These are phyloP conservation scores for Nanorana parkeri DNA, from an alignment of 2,113 vertebrate genomes.

Conservation along the genomic window DNA sequence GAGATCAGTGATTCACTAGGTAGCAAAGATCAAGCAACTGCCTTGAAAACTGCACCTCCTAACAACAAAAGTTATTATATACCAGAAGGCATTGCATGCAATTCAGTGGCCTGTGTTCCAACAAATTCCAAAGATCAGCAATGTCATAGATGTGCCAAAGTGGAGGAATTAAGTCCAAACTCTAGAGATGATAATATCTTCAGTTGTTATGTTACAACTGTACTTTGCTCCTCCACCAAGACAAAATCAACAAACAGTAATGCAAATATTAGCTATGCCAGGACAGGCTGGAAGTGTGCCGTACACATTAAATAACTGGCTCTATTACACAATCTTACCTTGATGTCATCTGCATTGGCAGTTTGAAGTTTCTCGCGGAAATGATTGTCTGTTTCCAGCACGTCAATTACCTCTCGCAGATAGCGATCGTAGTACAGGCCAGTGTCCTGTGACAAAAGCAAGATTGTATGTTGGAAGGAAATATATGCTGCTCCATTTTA, in stretches of 20 bases:
- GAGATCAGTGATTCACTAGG: too few species aligned
- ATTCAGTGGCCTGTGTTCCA: too few species aligned
- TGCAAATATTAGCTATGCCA: not conserved
- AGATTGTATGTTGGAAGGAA: too few species aligned
- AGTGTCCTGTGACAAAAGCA: slow-evolving; percentile 76
- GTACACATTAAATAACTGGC: not conserved
- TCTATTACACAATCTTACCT: slow-evolving; percentile 68
- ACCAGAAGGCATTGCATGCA: too few species aligned
- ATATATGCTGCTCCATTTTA: too few species aligned
- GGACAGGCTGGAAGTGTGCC: not conserved
- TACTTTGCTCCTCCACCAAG: slow-evolving; percentile 5
- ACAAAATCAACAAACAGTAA: not conserved
- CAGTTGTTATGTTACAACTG: not conserved
- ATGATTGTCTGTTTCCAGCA: slow-evolving; percentile 89
- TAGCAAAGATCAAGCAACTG: too few species aligned
- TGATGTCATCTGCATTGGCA: slow-evolving; percentile 89
- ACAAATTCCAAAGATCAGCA: too few species aligned
- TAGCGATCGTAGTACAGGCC: slow-evolving; percentile 91
- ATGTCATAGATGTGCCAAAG: too few species aligned
- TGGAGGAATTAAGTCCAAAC: not conserved
- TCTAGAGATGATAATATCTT: not conserved
- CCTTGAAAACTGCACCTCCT: too few species aligned
- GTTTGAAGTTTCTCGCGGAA: slow-evolving; percentile 91
- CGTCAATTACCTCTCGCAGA: slow-evolving; percentile 88
- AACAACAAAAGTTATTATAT: too few species aligned